Evolutionary conservation across 2,888 invertebrate genomes (phyloP).

Genomic region (Mesoligia furuncula): DNA sequence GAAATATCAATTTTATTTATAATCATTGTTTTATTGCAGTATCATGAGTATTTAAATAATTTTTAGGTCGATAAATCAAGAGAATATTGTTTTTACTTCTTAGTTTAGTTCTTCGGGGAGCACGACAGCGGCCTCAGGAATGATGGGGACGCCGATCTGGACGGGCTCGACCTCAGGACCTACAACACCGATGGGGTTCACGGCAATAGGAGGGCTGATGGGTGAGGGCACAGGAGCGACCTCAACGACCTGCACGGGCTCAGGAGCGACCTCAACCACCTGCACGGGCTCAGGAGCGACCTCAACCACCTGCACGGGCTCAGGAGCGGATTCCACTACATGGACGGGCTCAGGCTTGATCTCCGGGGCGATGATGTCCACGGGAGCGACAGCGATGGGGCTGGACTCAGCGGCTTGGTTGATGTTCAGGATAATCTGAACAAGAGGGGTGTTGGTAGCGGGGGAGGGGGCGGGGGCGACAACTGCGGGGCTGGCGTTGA

Average conservation of each 20-base stretch:
- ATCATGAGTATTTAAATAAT: neutral
- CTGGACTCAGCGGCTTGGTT: conserved; percentile 55
- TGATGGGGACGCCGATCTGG: conserved; percentile 49
- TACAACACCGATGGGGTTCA: conserved; percentile 36
- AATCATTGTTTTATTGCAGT: conserved; percentile 23
- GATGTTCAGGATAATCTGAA: conserved; percentile 71
- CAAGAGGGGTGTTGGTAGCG: conserved; percentile 59
- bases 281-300: conserved; percentile 28
- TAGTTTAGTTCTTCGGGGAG: conserved; percentile 68
- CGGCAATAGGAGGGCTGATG: conserved; percentile 36
- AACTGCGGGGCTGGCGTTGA: conserved; percentile 45
- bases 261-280: neutral
- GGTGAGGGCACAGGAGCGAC: conserved; percentile 39
- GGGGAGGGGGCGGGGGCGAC: conserved; percentile 15
- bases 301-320: conserved; percentile 34
- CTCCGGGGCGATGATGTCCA: conserved; percentile 58
- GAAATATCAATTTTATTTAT: conserved; percentile 3
- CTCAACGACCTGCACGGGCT: conserved; percentile 33
- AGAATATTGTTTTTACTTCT: too few relatives aligned
- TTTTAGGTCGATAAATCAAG: too few relatives aligned
- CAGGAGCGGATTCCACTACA: conserved; percentile 17
- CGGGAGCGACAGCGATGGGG: conserved; percentile 59
- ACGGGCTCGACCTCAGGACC: conserved; percentile 32
- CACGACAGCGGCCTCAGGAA: conserved; percentile 64
- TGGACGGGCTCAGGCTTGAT: conserved; percentile 39